Evolutionary conservation across 1,140 invertebrate species (phyloP).

Genomic region (Dreissena polymorpha): DNA sequence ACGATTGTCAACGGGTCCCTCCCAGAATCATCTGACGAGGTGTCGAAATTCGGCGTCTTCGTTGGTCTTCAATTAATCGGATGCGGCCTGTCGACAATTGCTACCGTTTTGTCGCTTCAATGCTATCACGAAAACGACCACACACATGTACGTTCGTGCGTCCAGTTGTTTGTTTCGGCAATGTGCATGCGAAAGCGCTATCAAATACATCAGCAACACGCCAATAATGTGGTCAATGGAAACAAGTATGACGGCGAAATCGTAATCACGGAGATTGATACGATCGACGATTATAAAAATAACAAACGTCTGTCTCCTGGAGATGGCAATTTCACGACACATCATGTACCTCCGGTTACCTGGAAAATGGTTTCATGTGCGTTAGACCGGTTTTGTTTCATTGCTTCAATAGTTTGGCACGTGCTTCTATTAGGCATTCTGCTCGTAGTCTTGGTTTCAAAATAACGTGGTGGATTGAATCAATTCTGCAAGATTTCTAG

Average conservation of each 20-base stretch:
- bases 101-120: slow-evolving; percentile 31
- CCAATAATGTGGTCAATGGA: not conserved
- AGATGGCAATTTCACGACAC: not conserved
- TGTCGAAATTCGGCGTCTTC: slow-evolving; percentile 76
- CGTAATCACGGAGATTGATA: not conserved
- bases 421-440: not conserved
- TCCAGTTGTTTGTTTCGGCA: not conserved
- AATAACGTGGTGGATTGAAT: too few relatives aligned
- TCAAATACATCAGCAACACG: not conserved
- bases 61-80: slow-evolving; percentile 36
- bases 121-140: slow-evolving; percentile 8
- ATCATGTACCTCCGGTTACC: not conserved
- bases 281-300: not conserved
- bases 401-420: slow-evolving; percentile 34
- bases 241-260: not conserved
- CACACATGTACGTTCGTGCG: not conserved
- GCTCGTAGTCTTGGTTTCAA: too few relatives aligned
- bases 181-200: not conserved
- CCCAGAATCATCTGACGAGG: slow-evolving; percentile 41
- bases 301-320: not conserved
- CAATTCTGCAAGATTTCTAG: too few relatives aligned
- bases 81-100: slow-evolving; percentile 17
- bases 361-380: slow-evolving; percentile 40
- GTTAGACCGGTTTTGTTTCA: slow-evolving; percentile 16
- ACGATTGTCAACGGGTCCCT: slow-evolving; percentile 33